A percentile compares a stretch with the other conserved stretches of the same genome.
Evolutionary conservation across 2,888 invertebrate species (phyloP).

Genomic region (Altica lythri): DNA sequence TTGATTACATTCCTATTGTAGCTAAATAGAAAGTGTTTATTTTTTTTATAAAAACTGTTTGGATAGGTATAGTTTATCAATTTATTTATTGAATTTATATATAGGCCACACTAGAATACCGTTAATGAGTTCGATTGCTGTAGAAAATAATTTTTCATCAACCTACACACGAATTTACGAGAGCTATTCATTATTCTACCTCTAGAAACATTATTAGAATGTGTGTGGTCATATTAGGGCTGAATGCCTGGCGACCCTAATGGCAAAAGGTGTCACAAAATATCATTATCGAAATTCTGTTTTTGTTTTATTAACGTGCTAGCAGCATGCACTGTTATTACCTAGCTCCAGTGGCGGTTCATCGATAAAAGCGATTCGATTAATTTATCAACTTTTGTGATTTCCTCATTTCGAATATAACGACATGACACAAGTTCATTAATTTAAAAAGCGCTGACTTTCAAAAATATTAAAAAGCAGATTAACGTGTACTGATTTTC

Average conservation of each 20-base stretch:
- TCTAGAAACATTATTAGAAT: conserved; percentile 7
- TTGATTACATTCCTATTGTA: not conserved
- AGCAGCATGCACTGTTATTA: conserved; percentile 1
- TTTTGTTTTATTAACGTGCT: conserved; percentile 21
- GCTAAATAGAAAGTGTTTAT: too few relatives aligned
- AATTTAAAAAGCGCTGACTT: too few relatives aligned
- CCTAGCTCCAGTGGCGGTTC: not conserved
- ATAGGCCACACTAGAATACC: too few relatives aligned
- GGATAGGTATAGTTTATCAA: too few relatives aligned
- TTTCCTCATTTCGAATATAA: too few relatives aligned
- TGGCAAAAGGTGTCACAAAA: conserved; percentile 23
- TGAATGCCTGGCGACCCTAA: conserved; percentile 10
- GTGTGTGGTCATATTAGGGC: conserved; percentile 3
- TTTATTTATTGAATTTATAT: too few relatives aligned
- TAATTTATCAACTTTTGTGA: too few relatives aligned
- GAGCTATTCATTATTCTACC: conserved; percentile 9
- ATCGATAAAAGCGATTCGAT: too few relatives aligned
- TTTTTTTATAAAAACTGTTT: too few relatives aligned
- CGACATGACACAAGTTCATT: too few relatives aligned
- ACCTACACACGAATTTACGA: not conserved
- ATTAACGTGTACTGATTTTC: too few relatives aligned
- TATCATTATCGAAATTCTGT: conserved; percentile 19
- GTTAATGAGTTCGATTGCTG: not conserved
- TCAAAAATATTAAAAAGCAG: too few relatives aligned
- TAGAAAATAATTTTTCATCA: conserved; percentile 12